Evolutionary conservation across 2,888 invertebrate genomes (phyloP).

Genomic region (Carabus problematicus): DNA sequence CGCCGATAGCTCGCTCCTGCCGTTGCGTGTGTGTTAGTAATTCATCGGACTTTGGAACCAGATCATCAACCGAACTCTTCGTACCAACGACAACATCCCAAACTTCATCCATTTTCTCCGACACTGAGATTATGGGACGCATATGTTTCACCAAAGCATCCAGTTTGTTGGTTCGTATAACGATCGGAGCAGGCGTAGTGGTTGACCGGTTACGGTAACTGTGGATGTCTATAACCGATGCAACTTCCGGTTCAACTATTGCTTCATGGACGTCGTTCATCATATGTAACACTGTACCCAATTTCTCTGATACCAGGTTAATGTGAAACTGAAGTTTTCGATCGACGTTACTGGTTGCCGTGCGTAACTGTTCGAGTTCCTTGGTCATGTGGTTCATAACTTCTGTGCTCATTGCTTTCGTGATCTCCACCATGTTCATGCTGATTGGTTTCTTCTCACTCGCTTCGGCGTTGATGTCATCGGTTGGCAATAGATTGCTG

Average conservation of each 20-base stretch:
- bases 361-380: conserved; percentile 79
- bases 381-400: conserved; percentile 82
- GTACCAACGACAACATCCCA: conserved; percentile 91
- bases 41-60: conserved; percentile 87
- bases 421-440: conserved; percentile 82
- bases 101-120: conserved; percentile 90
- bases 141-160: conserved; percentile 83
- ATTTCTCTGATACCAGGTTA: conserved; percentile 81
- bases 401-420: conserved; percentile 83
- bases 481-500: conserved; percentile 66
- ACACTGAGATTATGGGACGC: conserved; percentile 83
- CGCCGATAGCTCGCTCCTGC: conserved; percentile 85
- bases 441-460: conserved; percentile 87
- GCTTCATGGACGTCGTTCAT: conserved; percentile 84
- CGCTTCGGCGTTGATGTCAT: conserved; percentile 86
- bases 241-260: conserved; percentile 76
- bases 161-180: conserved; percentile 71
- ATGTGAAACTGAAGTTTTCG: conserved; percentile 86
- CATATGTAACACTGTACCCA: conserved; percentile 79
- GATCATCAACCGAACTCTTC: conserved; percentile 84
- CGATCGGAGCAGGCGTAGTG: conserved; percentile 67
- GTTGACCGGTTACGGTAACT: conserved; percentile 62
- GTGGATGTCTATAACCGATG: conserved; percentile 52
- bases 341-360: conserved; percentile 79
- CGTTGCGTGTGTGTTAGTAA: conserved; percentile 84